Percentiles rank a stretch among this genome's conserved stretches.
Evolutionary conservation across 1,140 invertebrate species (phyloP).

Genomic region (Hypothenemus hampei): DNA sequence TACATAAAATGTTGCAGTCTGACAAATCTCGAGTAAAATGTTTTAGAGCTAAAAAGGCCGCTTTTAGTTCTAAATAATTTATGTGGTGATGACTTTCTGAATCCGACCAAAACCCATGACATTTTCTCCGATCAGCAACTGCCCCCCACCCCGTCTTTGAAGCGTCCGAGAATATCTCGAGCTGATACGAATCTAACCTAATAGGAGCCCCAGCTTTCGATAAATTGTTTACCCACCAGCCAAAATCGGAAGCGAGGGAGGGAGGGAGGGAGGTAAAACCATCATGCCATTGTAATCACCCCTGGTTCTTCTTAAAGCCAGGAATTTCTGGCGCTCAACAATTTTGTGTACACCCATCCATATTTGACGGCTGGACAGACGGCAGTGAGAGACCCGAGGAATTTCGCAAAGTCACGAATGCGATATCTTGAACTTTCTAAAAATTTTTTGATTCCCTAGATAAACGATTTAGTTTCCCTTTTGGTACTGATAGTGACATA

Average conservation of each 20-base stretch:
- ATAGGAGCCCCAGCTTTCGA: neutral
- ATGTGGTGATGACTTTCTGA: neutral
- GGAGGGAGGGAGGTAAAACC: neutral
- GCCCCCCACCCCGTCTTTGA: slow-evolving; percentile 7
- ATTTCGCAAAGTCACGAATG: slow-evolving; percentile 3
- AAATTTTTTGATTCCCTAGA: neutral
- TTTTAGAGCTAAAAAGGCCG: slow-evolving; percentile 4
- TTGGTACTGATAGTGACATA: too few relatives aligned
- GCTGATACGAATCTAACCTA: neutral
- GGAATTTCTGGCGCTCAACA: slow-evolving; percentile 24
- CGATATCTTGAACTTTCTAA: neutral
- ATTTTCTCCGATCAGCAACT: neutral
- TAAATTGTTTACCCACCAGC: slow-evolving; percentile 13
- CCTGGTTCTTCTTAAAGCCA: slow-evolving; percentile 3
- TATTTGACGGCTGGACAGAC: slow-evolving; percentile 15
- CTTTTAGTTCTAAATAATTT: slow-evolving; percentile 5
- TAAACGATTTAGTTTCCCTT: too few relatives aligned
- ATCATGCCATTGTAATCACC: slow-evolving; percentile 3
- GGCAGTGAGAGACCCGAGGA: neutral
- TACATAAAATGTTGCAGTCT: slow-evolving; percentile 29
- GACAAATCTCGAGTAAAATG: neutral
- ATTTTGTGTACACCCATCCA: slow-evolving; percentile 28
- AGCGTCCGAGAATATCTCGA: slow-evolving; percentile 5
- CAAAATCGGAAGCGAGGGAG: neutral
- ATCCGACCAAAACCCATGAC: neutral